These are phyloP conservation scores for Chrysopilus asiliformis DNA, from an alignment of 2,888 invertebrate species.

Conservation along the genomic window DNA sequence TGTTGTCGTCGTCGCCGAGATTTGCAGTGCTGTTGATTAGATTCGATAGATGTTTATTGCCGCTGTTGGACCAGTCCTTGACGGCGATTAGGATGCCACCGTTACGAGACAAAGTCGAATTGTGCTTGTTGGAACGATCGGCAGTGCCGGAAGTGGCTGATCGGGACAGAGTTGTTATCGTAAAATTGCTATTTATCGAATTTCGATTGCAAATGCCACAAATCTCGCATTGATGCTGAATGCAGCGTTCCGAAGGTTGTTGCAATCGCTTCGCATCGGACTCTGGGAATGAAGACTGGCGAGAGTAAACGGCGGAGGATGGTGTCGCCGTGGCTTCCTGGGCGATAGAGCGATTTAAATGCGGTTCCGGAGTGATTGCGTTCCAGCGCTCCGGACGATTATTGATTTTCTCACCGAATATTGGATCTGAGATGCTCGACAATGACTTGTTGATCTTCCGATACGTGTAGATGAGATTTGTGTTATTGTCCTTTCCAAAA, in stretches of 20 bases:
- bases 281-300: conserved; percentile 20
- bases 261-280: conserved; percentile 15
- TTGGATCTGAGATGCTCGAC: conserved; percentile 19
- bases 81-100: conserved; percentile 49
- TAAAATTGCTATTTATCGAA: conserved; percentile 28
- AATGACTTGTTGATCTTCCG: conserved; percentile 20
- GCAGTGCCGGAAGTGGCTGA: conserved; percentile 19
- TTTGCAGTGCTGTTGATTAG: conserved; percentile 8
- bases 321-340: conserved; percentile 1
- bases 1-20: conserved; percentile 12
- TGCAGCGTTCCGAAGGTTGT: conserved; percentile 10
- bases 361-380: conserved; percentile 5
- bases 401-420: conserved; percentile 16
- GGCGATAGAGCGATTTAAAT: neutral
- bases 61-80: conserved; percentile 43
- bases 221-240: conserved; percentile 18
- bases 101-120: conserved; percentile 32
- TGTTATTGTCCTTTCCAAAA: conserved; percentile 8
- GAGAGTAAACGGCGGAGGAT: conserved; percentile 16
- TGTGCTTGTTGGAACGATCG: conserved; percentile 14
- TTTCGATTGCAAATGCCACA: conserved; percentile 37
- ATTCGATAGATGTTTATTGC: conserved; percentile 11
- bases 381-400: conserved; percentile 8
- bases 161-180: conserved; percentile 32
- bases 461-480: conserved; percentile 14